Evolutionary conservation across 2,113 vertebrate genomes (phyloP), one percentile per base, ranked within the genome.

Genomic region (Mus pahari): DNA sequence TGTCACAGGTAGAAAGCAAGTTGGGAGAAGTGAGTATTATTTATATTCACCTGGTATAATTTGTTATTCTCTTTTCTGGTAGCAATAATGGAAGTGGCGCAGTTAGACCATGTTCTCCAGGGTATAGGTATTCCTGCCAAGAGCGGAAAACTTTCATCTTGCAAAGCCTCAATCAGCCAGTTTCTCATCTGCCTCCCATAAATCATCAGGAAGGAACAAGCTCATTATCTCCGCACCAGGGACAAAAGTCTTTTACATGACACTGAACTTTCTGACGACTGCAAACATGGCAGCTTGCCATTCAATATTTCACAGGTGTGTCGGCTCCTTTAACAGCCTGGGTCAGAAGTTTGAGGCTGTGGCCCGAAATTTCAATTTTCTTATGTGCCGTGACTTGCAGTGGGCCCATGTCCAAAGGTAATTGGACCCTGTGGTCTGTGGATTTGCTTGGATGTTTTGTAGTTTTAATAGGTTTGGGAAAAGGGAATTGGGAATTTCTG

Each of bases 221-320:
- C 97, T 97, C 96, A 98, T 98, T 97, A 97, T 97, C 97, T 97
- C 60, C 96, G 93, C 96, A 89, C 96, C 82, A 79, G 97, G 97
- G 94, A 98, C 96, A 96, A 92, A 97, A 98, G 97, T 97, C 97
- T 97, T 97, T 97, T 97, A 94, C 92, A 95, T 96, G 97, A 97
- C 97, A 96, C 95, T 97, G 97, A 97, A 97, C 96, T 98, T 64
- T 97, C 78, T 96, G 96, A 98, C 97, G 94, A 89, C 83, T 70
- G 95, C 68, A 86, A 90, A 92, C 89, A 42, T 89, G 96, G 95
- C 96, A 86, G 82, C 28, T 66, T 92, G 97, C 96, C 97, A 95
- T n/a, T 0, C 11, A 79, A 62, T 90, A 74, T 86, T 91, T 95
- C 93, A 95, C 96, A 96, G 96, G 84, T 97, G 88, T 92, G 90